Conservation (phyloP, 2,888 invertebrate species). For the Calephelis perditalis region DNA sequence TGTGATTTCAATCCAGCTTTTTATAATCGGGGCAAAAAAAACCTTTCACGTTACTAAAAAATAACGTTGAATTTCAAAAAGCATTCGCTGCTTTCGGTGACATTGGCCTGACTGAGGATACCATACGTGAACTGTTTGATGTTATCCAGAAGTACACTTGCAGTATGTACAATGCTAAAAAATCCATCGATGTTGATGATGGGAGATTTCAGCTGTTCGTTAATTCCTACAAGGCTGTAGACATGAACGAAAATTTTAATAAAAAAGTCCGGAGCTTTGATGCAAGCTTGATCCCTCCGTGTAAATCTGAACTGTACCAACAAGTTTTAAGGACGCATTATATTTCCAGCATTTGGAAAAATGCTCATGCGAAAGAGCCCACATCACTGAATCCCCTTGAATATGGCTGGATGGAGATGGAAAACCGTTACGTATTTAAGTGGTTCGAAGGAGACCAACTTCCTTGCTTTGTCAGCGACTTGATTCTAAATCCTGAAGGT, state of each 20-base stretch:
- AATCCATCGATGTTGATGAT: neutral
- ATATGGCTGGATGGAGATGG: neutral
- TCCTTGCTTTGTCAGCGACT: neutral
- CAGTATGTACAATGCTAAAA: neutral
- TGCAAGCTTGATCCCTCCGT: neutral
- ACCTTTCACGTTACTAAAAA: too few species aligned
- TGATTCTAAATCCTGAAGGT: neutral
- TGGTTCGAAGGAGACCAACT: neutral
- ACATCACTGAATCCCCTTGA: neutral
- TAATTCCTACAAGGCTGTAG: too few species aligned
- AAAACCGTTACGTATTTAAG: neutral
- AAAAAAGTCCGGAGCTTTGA: neutral
- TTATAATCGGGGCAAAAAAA: too few species aligned
- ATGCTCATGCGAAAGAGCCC: neutral
- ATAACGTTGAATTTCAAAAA: too few species aligned
- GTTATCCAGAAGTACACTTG: neutral
- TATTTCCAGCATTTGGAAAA: constrained; percentile 3
- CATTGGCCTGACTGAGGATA: neutral
- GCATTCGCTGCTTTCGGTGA: too few species aligned
- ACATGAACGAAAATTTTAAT: neutral
- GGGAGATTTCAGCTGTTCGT: too few species aligned
- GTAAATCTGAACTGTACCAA: neutral
- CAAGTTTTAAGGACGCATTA: neutral
- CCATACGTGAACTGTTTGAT: neutral
- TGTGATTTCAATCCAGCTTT: too few species aligned